phyloP scores from a whole-genome alignment of 2,888 invertebrate species.

The Sminthurides aquaticus region DNA sequence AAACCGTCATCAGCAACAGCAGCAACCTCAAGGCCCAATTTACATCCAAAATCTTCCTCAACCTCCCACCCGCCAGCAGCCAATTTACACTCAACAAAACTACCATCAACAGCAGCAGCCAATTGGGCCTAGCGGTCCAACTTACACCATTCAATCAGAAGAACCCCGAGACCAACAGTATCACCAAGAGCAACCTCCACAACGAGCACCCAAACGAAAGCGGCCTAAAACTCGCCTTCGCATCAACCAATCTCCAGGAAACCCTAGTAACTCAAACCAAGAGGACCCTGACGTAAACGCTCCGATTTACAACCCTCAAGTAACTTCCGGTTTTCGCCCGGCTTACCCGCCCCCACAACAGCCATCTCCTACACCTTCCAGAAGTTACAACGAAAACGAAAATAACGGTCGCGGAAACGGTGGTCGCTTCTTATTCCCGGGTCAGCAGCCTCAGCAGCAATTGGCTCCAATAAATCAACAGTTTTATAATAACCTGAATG shows the following conservation, averaged over 20 bases:
- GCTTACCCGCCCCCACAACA: conserved; percentile 35
- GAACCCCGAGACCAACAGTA: too few species aligned
- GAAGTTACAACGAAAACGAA: background rate
- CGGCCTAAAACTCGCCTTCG: background rate
- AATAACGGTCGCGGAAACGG: background rate
- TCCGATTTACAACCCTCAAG: background rate
- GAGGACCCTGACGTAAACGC: background rate
- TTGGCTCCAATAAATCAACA: conserved; percentile 6
- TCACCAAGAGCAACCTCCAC: background rate
- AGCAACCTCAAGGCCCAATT: conserved; percentile 1
- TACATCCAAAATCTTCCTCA: conserved; percentile 7
- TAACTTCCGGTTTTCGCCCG: conserved; percentile 34
- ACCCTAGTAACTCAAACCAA: background rate
- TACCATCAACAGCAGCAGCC: conserved; percentile 3
- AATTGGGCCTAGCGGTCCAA: background rate
- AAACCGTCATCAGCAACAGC: conserved; percentile 5
- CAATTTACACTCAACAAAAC: background rate
- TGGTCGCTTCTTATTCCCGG: conserved; percentile 24
- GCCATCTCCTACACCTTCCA: background rate
- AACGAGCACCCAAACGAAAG: background rate
- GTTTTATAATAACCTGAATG: background rate
- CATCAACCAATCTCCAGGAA: background rate
- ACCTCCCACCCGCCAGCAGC: background rate
- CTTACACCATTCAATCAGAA: background rate
- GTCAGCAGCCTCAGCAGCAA: conserved; percentile 17